phyloP scores from a whole-genome alignment of 35 echinoderm and acorn worm genomes.

The Amphiura filiformis region DNA sequence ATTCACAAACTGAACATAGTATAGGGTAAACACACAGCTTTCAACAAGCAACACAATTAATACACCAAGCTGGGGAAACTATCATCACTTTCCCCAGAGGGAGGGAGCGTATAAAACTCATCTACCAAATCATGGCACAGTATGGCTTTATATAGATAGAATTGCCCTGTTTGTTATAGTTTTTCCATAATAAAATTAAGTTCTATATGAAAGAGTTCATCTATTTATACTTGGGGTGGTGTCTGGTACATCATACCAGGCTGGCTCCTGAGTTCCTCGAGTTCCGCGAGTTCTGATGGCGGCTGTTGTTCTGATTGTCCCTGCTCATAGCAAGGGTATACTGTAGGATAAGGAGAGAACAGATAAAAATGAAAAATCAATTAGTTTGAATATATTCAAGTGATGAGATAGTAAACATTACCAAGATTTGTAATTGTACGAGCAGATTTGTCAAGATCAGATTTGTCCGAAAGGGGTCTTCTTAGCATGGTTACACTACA shows the following conservation, averaged over 20 bases:
- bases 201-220: too few species aligned
- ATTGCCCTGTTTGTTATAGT: too few species aligned
- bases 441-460: not conserved
- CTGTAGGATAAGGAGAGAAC: conserved; percentile 21
- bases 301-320: conserved; percentile 2
- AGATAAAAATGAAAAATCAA: not conserved
- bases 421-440: not conserved
- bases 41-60: too few species aligned
- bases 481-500: not conserved
- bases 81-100: too few species aligned
- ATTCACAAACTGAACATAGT: too few species aligned
- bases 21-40: too few species aligned
- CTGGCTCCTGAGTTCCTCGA: not conserved
- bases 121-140: too few species aligned
- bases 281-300: not conserved
- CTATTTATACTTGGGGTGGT: too few species aligned
- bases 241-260: not conserved
- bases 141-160: too few species aligned
- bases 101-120: too few species aligned
- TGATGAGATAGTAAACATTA: not conserved
- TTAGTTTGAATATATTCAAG: not conserved
- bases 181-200: too few species aligned
- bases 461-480: not conserved
- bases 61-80: too few species aligned
- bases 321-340: conserved; percentile 64